Base-by-base conservation (phyloP, 2,888 invertebrate genomes). In the Cosmorhoe ocellata region DNA sequence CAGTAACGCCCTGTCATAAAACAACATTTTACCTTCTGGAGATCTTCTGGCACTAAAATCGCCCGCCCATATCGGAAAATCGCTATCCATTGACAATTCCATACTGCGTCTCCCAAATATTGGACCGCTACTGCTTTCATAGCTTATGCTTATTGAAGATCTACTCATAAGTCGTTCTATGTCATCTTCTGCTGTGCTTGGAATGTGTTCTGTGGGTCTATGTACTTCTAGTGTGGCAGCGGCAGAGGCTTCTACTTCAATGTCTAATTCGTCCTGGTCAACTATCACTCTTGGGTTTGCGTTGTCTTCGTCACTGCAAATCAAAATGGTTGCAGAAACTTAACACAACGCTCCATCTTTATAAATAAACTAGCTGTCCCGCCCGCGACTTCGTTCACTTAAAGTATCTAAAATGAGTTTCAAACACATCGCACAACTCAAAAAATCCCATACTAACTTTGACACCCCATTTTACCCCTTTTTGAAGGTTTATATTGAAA, bases 241-340 rank as follows among this genome's bases (percentile, higher is more conserved):
- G 1, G 50, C 41, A 11, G 18, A 22, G 7, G 71, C 56, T 39
- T 62, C 74, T n/a, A 67, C 61, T 7, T 87, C 88, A n/a, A 84
- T 66, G 34, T 88, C 89, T 34, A 97, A 84, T 73, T 97, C 97
- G 73, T 97, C 97, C 79, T 96, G 95, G 61, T 95, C 94, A 40
- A 94, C 94, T 18, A 95, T 95, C 0, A 98, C 96, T 70, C 95
- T 86, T 14, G 96, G 96, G 87, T 96, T 96, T 5, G 92, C 93
- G 27, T 93, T 93, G 24, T 94, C 95, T 24, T 92, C 93, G 51
- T 95, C 95, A 69, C 95, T 95, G 31, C 7, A 31, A 31, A 10
- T 30, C 2, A 1, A 30, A 30, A 10, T 8, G 26, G 26, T 26
- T 26, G 26, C 7, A 24, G 4, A 18, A 3, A 18, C 2, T 3